Conservation (phyloP, 1,140 invertebrate genomes). For the Dufourea novaeangliae region DNA sequence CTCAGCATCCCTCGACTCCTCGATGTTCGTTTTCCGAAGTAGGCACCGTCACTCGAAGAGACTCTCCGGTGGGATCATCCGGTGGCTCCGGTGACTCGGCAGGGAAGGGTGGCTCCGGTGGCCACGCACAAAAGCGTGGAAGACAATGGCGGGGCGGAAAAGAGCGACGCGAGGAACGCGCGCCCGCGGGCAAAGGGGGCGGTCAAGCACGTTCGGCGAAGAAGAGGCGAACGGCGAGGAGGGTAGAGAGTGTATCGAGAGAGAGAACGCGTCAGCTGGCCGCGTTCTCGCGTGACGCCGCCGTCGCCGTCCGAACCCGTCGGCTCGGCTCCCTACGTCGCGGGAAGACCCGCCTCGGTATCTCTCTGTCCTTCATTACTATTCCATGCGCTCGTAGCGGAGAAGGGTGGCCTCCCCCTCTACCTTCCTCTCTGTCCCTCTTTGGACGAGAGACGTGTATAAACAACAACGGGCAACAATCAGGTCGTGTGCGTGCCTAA, state of each 20-base stretch:
- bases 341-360: constrained; percentile 69
- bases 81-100: constrained; percentile 5
- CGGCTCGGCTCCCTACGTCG: constrained; percentile 52
- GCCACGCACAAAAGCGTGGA: constrained; percentile 50
- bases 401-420: constrained; percentile 27
- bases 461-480: constrained; percentile 37
- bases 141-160: constrained; percentile 30
- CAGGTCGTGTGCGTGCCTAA: constrained; percentile 50
- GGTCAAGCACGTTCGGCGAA: constrained; percentile 25
- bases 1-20: no score
- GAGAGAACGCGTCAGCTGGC: constrained; percentile 75
- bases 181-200: constrained; percentile 19
- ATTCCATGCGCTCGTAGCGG: constrained; percentile 68
- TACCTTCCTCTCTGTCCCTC: no score
- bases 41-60: no score
- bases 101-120: constrained; percentile 29
- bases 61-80: no score
- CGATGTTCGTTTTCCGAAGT: no score
- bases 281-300: constrained; percentile 75
- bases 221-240: constrained; percentile 32
- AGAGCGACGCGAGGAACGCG: background rate
- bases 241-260: constrained; percentile 54
- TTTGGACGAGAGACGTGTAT: constrained; percentile 25
- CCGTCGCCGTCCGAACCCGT: constrained; percentile 60
- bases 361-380: constrained; percentile 76